These are phyloP conservation scores for Botia kubotai DNA, from an alignment of 2,797 vertebrate species.

Conservation along the genomic window DNA sequence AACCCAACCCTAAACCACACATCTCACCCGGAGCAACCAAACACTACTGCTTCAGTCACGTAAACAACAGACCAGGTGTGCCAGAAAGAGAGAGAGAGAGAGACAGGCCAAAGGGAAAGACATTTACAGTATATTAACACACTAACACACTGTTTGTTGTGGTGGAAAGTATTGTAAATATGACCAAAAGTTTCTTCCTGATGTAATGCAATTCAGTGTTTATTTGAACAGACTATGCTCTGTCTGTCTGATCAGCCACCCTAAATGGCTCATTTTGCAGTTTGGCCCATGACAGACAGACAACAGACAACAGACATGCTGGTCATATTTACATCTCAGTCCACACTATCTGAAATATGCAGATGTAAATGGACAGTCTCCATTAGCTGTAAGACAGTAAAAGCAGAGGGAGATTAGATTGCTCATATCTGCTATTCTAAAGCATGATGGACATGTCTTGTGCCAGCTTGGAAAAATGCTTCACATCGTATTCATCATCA, in stretches of 20 bases:
- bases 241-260: background rate
- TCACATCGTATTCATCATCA: constrained; percentile 26
- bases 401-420: constrained; percentile 15
- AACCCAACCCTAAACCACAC: constrained; percentile 60
- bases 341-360: background rate
- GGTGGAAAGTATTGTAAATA: too few species aligned
- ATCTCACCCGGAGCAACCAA: constrained; percentile 62
- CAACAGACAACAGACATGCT: background rate
- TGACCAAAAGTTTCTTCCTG: too few species aligned
- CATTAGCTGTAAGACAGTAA: background rate
- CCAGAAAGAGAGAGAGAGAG: constrained; percentile 28
- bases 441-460: constrained; percentile 35
- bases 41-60: constrained; percentile 30
- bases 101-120: constrained; percentile 11
- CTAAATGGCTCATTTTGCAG: background rate
- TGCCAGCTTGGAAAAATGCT: constrained; percentile 44
- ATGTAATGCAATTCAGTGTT: too few species aligned
- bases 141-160: background rate
- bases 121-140: background rate
- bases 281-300: background rate
- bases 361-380: background rate
- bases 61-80: constrained; percentile 57
- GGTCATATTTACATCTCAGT: background rate
- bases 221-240: background rate
- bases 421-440: constrained; percentile 40